phyloP scores from a whole-genome alignment of 2,113 vertebrate species.

The Prietella phreatophila region DNA sequence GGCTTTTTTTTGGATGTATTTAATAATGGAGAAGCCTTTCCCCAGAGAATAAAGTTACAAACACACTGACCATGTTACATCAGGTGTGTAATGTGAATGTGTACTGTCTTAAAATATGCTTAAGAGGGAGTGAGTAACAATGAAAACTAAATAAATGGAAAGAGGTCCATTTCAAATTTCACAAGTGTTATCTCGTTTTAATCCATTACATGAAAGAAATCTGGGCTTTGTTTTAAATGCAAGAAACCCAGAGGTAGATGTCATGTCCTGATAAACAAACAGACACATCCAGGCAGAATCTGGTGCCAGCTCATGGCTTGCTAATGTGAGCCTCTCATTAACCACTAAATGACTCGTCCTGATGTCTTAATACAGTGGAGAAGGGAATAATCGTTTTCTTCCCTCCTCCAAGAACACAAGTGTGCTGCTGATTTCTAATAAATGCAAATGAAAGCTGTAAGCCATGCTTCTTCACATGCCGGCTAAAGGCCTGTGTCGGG shows the following conservation, averaged over 20 bases:
- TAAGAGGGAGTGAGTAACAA: not conserved
- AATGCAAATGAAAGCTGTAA: conserved; percentile 92
- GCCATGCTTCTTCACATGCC: conserved; percentile 86
- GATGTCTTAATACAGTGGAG: conserved; percentile 94
- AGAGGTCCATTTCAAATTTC: not conserved
- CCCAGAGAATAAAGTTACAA: conserved; percentile 1
- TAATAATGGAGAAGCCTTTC: conserved; percentile 86
- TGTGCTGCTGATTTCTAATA: conserved; percentile 92
- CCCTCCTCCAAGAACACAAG: conserved; percentile 79
- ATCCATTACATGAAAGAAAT: not conserved
- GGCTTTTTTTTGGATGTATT: conserved; percentile 79
- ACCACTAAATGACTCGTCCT: conserved; percentile 96
- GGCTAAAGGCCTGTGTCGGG: conserved; percentile 80
- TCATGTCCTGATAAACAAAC: conserved; percentile 38
- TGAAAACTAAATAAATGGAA: not conserved
- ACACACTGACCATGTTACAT: not conserved
- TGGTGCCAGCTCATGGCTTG: conserved; percentile 64
- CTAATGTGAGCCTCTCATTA: conserved; percentile 95
- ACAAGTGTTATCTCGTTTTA: not conserved
- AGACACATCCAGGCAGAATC: conserved; percentile 26
- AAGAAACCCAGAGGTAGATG: not conserved
- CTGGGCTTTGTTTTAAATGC: not conserved
- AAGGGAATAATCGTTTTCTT: conserved; percentile 91
- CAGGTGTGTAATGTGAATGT: conserved; percentile 1
- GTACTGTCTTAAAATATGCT: not conserved